Percentiles rank a stretch among this genome's conserved stretches.
Evolutionary conservation across 1,140 invertebrate genomes (phyloP).

Genomic region (Trialeurodes vaporariorum): DNA sequence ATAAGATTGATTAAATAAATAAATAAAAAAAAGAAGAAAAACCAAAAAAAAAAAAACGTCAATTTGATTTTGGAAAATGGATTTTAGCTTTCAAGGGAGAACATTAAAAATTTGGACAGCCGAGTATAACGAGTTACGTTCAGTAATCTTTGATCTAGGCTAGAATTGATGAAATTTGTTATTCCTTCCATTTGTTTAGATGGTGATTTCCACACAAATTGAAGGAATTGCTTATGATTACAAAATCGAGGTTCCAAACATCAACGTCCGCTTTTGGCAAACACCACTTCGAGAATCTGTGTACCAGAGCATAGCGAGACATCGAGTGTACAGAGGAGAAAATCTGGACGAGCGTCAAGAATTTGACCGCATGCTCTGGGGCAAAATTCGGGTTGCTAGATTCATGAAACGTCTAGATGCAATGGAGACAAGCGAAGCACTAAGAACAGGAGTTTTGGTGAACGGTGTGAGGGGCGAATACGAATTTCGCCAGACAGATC

Average conservation of each 20-base stretch:
- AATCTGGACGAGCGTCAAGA: constrained; percentile 21
- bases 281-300: constrained; percentile 18
- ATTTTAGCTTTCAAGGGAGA: too few species aligned
- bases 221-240: not conserved
- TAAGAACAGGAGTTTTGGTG: constrained; percentile 2
- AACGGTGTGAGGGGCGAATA: constrained; percentile 7
- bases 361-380: constrained; percentile 19
- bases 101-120: too few species aligned
- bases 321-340: constrained; percentile 16
- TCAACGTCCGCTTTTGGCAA: constrained; percentile 14
- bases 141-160: too few species aligned
- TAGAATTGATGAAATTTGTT: too few species aligned
- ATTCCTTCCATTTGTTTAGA: too few species aligned
- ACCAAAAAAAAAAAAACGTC: too few species aligned
- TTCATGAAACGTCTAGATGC: constrained; percentile 4
- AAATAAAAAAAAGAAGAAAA: too few species aligned
- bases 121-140: too few species aligned
- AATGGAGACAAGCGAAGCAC: constrained; percentile 5
- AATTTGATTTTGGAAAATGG: too few species aligned
- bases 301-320: constrained; percentile 20
- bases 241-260: not conserved
- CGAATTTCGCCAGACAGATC: constrained; percentile 18
- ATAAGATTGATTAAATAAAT: too few species aligned
- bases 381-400: constrained; percentile 16
- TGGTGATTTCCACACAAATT: not conserved